phyloP scores from a whole-genome alignment of 2,888 invertebrate genomes.

The Ectropis crepuscularia region DNA sequence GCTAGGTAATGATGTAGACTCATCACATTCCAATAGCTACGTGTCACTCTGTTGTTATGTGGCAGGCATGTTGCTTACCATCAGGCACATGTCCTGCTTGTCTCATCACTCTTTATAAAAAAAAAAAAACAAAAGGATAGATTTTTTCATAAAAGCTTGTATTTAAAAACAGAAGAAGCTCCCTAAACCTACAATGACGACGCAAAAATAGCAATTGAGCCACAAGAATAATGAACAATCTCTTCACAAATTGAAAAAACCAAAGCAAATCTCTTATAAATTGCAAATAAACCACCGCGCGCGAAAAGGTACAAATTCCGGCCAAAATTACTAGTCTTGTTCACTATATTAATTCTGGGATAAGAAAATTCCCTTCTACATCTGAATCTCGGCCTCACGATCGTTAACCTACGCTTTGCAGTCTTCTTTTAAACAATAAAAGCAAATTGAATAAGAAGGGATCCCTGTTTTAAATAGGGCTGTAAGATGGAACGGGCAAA shows the following conservation, averaged over 20 bases:
- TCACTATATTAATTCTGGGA: constrained; percentile 61
- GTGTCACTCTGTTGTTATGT: too few relatives aligned
- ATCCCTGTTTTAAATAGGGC: constrained; percentile 51
- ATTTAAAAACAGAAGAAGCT: background rate
- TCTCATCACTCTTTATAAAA: too few relatives aligned
- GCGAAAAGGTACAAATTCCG: constrained; percentile 48
- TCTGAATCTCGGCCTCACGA: constrained; percentile 49
- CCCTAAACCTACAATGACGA: background rate
- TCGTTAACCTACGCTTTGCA: constrained; percentile 61
- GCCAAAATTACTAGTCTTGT: constrained; percentile 53
- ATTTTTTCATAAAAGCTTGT: too few relatives aligned
- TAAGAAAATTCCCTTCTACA: constrained; percentile 57
- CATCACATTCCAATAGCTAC: too few relatives aligned
- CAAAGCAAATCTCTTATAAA: constrained; percentile 47
- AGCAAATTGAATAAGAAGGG: constrained; percentile 64
- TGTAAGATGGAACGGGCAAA: background rate
- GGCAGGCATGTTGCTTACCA: too few relatives aligned
- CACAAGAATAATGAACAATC: constrained; percentile 11
- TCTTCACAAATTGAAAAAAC: constrained; percentile 37
- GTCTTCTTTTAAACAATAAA: constrained; percentile 67
- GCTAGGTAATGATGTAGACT: too few relatives aligned
- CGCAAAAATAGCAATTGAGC: constrained; percentile 3
- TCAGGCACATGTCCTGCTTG: too few relatives aligned
- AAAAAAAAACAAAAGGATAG: too few relatives aligned
- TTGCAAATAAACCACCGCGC: constrained; percentile 46